Base-by-base conservation (phyloP, 2,888 invertebrate species). In the Callyntrura guangdongensis region DNA sequence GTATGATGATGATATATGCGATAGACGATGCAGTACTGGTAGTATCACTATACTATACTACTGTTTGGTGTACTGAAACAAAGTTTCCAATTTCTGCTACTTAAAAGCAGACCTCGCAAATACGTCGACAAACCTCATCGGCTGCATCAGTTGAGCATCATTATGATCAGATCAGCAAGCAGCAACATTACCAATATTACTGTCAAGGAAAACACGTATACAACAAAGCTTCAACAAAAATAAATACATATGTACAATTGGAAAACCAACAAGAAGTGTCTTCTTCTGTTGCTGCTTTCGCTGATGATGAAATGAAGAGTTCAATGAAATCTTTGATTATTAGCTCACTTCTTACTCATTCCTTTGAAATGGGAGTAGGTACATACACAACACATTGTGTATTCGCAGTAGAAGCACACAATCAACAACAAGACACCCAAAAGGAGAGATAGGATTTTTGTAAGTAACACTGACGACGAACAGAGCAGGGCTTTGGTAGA, bases 261-360 rank as follows among this genome's bases (percentile, higher is more conserved):
- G 27, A 45, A 74, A 12, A 47, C n/a, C 36, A 9, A 64, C 20
- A 64, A 22, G 64, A 64, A 8, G 47, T 36, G 6, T 36, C 3
- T 36, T 36, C 36, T 36, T 6, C 6, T 36, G 36, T 36, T 36
- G 36, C 6, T 6, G 36, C 36, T 36, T 6, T 6, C 6, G 36
- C 36, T 12, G 64, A 47, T 47, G 82, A 82, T 64, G 64, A 47
- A 17, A 74, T 5, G 82, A 82, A 47, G 81, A 82, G 82, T 82
- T 82, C 82, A 82, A 64, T 61, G 82, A 82, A 82, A 82, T 82
- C 82, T 82, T 25, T 36, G 61, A 64, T 82, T 36, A 36, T 36
- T 61, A 61, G 82, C 53, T 77, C n/a, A 27, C 49, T 74, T 49
- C 22, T 49, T 22, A 53, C 53, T 53, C 2, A 61, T n/a, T 36